Base-by-base conservation (phyloP, 2,113 vertebrate genomes). In the Macaca mulatta region DNA sequence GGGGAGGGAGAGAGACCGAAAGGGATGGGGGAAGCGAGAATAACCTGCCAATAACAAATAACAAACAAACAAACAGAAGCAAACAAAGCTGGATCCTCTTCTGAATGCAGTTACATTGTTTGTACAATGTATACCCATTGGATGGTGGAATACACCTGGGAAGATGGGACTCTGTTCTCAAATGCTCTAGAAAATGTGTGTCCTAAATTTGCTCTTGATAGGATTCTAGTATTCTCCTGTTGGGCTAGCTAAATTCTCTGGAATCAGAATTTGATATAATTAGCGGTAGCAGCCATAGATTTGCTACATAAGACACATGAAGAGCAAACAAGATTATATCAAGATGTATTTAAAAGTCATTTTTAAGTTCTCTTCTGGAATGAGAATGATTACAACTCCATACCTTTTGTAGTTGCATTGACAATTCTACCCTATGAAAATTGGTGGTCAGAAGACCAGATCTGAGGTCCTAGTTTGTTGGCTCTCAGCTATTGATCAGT, bases 231-330 rank as follows among this genome's bases (percentile, higher is more conserved):
- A 23, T 75, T 80, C 27, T 70, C 40, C 77, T 94, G 45, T 17
- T 80, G 35, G 25, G 40, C 8, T 45, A 80, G 45, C 17, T 45
- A 43, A n/a, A 86, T 80, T 87, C 23, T 82, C 48, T 48, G 27
- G 11, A 96, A 96, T 48, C 20, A 82, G n/a, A 0, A 78, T 86
- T 96, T 96, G 50, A 79, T 88, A 0, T 43, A 38, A 8, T 84
- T 69, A 95, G 52, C 14, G 35, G 1, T 82, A 89, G 45, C 35
- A 83, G 27, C 40, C 32, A 85, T 40, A 74, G 5, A 69, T 88
- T 94, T 90, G 77, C 50, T 93, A 96, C 83, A 75, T 85, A 79
- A 84, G 78, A 64, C 32, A 93, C 92, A 81, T 14, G 23, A 74
- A 93, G 80, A 95, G 20, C 12, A 94, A 90, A 70, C 10, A 83